phyloP scores from a whole-genome alignment of 2,113 vertebrate species.

The Apodemus sylvaticus region DNA sequence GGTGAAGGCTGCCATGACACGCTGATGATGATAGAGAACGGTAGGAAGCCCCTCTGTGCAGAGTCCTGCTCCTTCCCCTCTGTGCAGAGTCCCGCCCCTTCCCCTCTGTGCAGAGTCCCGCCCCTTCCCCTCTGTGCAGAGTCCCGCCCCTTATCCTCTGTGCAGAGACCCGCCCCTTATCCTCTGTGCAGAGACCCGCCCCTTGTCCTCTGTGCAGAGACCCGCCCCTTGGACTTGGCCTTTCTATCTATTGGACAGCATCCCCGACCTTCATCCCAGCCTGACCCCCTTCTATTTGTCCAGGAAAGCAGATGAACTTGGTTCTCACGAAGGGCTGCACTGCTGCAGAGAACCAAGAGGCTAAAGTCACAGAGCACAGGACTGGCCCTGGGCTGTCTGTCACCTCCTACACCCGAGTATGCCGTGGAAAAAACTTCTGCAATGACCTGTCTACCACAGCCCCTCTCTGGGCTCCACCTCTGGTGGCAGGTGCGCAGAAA shows the following conservation, averaged over 20 bases:
- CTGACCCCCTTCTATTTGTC: neutral
- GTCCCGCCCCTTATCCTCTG: neutral
- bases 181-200: too few relatives aligned
- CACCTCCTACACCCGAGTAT: constrained; percentile 64
- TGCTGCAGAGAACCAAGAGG: neutral
- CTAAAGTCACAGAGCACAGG: constrained; percentile 13
- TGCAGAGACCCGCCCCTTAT: neutral
- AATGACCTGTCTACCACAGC: neutral
- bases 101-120: too few relatives aligned
- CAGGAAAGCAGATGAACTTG: neutral
- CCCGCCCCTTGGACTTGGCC: neutral
- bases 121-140: neutral
- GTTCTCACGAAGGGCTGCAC: constrained; percentile 60
- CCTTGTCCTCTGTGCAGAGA: neutral
- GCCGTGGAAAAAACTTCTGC: neutral
- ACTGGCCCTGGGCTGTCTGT: neutral
- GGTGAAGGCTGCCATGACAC: constrained; percentile 32
- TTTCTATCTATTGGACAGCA: neutral
- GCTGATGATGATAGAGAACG: neutral
- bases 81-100: too few relatives aligned
- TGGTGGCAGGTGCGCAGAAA: neutral
- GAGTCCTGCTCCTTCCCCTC: too few relatives aligned
- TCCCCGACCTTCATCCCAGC: too few relatives aligned
- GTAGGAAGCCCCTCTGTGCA: neutral
- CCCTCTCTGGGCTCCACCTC: neutral